Evolutionary conservation across 2,113 vertebrate genomes (phyloP), one percentile per base, ranked within the genome.

Genomic region (Dasypus novemcinctus): DNA sequence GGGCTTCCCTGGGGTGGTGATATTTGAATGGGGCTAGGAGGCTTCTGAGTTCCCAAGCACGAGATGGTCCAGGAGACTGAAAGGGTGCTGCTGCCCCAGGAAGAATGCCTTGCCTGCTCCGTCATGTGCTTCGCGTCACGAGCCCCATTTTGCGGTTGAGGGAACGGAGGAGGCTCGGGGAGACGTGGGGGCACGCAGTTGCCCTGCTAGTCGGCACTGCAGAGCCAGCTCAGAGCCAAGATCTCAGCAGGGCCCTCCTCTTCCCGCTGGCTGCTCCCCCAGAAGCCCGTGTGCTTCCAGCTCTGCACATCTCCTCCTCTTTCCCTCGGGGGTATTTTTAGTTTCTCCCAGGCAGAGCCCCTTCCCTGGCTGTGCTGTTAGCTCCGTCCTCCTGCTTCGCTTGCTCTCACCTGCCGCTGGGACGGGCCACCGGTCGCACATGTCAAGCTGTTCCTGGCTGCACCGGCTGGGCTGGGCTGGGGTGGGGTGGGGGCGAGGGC

Each of bases 301-400:
- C 13, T 54, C 64, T 25, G 3, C 61, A 18, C 3, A 3, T 2
- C 43, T 41, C 86, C 80, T 92, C 43, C 80, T 71, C 52, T 57
- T 57, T 49, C 69, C 69, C 84, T 83, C 1, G 15, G 84, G 0
- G n/a, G 43, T 76, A n/a, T 83, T 92, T 93, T 95, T 90, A 71
- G 90, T 43, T 81, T 80, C 49, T 7, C 5, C 25, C 38, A 76
- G 74, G 49, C 74, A 7, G 81, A 64, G 57, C 80, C 93, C 81
- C 97, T 95, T 96, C 49, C 69, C 38, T 2, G 10, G 33, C 93
- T 96, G 95, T 95, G 96, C 85, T n/a, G 63, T 38, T 72, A 80
- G 64, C 88, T 96, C 69, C 96, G 96, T 96, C 98, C 83, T 96
- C 97, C 84, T 97, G 93, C 97, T 87, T 98, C 90, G 95, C 96